phyloP scores from a whole-genome alignment of 2,888 invertebrate species.

The Venusia cambrica region DNA sequence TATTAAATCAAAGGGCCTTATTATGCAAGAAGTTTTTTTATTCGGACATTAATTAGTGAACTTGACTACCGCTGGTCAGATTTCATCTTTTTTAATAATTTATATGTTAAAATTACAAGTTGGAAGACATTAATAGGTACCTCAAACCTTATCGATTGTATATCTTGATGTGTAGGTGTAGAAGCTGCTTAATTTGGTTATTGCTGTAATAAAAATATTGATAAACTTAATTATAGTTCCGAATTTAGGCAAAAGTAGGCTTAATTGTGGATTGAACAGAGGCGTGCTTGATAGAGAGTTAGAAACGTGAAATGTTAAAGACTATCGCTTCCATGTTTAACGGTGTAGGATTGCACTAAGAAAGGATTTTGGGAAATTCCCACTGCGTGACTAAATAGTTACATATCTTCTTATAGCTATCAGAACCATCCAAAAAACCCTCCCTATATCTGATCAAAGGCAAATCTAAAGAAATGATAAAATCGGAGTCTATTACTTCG shows the following conservation, averaged over 20 bases:
- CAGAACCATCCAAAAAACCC: no score
- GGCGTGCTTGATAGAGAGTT: no score
- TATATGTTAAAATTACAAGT: conserved; percentile 4
- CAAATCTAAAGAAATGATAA: no score
- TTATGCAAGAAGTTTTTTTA: conserved; percentile 8
- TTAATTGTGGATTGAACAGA: no score
- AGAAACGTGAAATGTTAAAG: no score
- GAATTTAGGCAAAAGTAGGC: not conserved
- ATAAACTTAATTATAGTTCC: not conserved
- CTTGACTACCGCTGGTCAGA: conserved; percentile 10
- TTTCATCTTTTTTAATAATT: conserved; percentile 8
- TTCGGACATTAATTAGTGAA: conserved; percentile 10
- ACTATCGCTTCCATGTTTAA: no score
- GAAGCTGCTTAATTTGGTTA: conserved; percentile 3
- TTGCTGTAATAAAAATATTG: conserved; percentile 2
- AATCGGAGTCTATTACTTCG: no score
- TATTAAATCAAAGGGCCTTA: conserved; percentile 11
- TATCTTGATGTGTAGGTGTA: not conserved
- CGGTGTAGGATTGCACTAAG: no score
- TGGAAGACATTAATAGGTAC: not conserved
- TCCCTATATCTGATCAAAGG: no score
- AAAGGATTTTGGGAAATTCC: no score
- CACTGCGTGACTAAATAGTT: no score
- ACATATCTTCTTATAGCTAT: no score
- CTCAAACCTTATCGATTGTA: not conserved